Conservation (phyloP, 2,888 invertebrate species). For the Stenotaenia linearis region DNA sequence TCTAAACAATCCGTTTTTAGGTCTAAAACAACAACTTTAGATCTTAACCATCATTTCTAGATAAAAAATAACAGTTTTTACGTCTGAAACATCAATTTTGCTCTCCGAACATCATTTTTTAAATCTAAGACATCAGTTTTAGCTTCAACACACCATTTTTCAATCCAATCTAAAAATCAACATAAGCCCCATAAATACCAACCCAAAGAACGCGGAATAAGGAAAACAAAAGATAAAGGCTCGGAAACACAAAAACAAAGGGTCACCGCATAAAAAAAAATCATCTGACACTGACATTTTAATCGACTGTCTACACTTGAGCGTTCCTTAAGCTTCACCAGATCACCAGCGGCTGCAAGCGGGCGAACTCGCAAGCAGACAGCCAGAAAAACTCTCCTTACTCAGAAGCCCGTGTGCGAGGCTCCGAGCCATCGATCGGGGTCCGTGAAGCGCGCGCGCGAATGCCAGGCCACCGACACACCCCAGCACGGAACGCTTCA, state of each 20-base stretch:
- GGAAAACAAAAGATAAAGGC: not conserved
- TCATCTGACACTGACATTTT: not conserved
- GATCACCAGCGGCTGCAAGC: not conserved
- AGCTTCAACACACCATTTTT: no score
- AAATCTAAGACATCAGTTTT: no score
- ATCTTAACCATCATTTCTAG: no score
- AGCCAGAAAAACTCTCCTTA: not conserved
- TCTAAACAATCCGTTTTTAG: no score
- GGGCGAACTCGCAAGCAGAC: not conserved
- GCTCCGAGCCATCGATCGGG: constrained; percentile 14
- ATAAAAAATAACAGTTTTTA: no score
- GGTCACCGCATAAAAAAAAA: not conserved
- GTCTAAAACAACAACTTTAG: no score
- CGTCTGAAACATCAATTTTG: no score
- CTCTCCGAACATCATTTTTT: no score
- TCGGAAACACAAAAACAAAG: not conserved
- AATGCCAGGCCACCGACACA: constrained; percentile 19
- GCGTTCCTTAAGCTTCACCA: not conserved
- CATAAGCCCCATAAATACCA: not conserved
- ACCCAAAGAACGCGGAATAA: not conserved
- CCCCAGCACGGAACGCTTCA: constrained; percentile 26
- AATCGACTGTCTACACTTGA: not conserved
- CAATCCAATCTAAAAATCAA: no score
- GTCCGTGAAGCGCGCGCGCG: constrained; percentile 12
- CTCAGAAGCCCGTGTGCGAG: not conserved